Percentiles rank a stretch among this genome's conserved stretches.
Evolutionary conservation across 2,797 vertebrate genomes (phyloP).

Genomic region (Micromesistius poutassou): DNA sequence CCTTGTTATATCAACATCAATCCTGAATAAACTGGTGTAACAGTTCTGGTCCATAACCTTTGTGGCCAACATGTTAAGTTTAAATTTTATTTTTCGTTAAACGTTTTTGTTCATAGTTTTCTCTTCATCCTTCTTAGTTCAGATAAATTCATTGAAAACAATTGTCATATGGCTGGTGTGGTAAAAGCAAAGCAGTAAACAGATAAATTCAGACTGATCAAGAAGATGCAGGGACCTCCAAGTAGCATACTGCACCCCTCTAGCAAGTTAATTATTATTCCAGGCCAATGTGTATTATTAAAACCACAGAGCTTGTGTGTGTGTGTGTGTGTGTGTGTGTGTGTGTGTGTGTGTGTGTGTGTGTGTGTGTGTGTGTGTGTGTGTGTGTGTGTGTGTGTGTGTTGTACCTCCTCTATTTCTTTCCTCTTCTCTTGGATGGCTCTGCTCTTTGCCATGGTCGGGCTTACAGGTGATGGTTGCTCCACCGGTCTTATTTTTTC

Average conservation of each 20-base stretch:
- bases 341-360: too few relatives aligned
- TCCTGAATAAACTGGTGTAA: background rate
- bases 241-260: too few relatives aligned
- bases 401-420: constrained; percentile 71
- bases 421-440: constrained; percentile 72
- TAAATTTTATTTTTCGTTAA: background rate
- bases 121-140: background rate
- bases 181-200: too few relatives aligned
- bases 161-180: too few relatives aligned
- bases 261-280: background rate
- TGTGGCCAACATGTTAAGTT: background rate
- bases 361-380: background rate
- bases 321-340: background rate
- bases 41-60: background rate
- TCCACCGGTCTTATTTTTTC: constrained; percentile 28
- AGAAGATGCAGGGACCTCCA: background rate
- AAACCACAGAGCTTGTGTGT: background rate
- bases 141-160: too few relatives aligned
- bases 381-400: constrained; percentile 11
- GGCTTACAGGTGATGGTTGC: constrained; percentile 47
- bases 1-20: background rate
- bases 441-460: constrained; percentile 58
- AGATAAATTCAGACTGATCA: too few relatives aligned
- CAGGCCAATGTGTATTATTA: background rate
- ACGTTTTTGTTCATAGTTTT: background rate